Evolutionary conservation across 2,113 vertebrate species (phyloP).

Genomic region (Origma solitaria): DNA sequence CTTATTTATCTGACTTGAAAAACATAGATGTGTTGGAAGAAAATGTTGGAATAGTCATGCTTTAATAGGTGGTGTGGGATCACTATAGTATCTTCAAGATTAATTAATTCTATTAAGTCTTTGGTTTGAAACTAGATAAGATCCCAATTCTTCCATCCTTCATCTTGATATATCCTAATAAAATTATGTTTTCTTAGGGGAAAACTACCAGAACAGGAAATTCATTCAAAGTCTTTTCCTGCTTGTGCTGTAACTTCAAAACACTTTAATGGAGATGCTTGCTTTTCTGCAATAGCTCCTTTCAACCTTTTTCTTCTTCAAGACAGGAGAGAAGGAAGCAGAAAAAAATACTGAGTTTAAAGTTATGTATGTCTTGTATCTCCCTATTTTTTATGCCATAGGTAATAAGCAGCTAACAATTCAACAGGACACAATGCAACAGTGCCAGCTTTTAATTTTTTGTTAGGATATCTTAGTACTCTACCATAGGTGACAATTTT

Average conservation of each 20-base stretch:
- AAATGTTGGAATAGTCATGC: not conserved
- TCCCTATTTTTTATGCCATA: not conserved
- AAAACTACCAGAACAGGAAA: not conserved
- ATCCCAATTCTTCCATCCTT: not conserved
- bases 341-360: not conserved
- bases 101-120: not conserved
- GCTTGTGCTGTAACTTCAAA: not conserved
- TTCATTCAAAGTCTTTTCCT: not conserved
- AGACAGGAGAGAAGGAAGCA: not conserved
- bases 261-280: not conserved
- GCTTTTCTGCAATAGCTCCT: not conserved
- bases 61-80: not conserved
- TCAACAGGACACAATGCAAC: not conserved
- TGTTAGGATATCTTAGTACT: not conserved
- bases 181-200: not conserved
- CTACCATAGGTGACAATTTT: not conserved
- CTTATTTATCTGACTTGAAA: not conserved
- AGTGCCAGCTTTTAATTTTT: not conserved
- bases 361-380: not conserved
- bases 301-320: not conserved
- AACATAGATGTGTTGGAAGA: not conserved
- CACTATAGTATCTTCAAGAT: not conserved
- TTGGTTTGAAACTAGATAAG: not conserved
- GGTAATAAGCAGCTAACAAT: not conserved
- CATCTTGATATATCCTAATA: not conserved